These are phyloP conservation scores for Apteryx owenii DNA, from an alignment of 2,113 vertebrate genomes.

Conservation along the genomic window DNA sequence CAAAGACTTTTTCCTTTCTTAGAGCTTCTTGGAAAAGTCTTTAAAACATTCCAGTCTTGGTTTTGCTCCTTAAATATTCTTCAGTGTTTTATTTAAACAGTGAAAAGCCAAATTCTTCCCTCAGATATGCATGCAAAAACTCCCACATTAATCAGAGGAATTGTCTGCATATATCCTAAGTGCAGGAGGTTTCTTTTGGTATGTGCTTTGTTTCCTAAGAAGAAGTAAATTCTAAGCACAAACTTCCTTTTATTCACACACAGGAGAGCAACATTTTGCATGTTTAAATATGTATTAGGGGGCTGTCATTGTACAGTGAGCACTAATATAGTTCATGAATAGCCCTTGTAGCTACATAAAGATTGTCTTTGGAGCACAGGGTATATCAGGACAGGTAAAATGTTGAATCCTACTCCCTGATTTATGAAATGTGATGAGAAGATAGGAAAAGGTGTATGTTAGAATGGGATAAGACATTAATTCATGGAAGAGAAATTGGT, in stretches of 20 bases:
- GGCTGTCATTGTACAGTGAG: neutral
- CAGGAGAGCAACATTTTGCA: neutral
- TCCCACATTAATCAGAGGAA: slow-evolving; percentile 47
- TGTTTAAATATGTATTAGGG: neutral
- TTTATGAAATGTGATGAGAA: neutral
- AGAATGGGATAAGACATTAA: neutral
- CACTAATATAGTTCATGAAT: neutral
- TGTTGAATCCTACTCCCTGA: neutral
- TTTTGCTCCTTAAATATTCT: slow-evolving; percentile 50
- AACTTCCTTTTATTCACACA: neutral
- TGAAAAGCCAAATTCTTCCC: slow-evolving; percentile 42
- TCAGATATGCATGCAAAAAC: slow-evolving; percentile 32
- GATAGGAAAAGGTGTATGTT: neutral
- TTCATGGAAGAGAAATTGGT: neutral
- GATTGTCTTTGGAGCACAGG: rapidly evolving
- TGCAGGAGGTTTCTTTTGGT: neutral
- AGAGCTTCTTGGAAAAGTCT: slow-evolving; percentile 53
- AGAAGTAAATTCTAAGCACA: neutral
- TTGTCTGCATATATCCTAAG: neutral
- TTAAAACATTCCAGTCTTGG: slow-evolving; percentile 57
- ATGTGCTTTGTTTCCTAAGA: neutral
- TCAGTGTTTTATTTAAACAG: slow-evolving; percentile 51
- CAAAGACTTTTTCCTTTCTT: slow-evolving; percentile 50
- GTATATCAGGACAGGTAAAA: neutral
- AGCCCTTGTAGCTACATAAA: neutral